Evolutionary conservation across 2,797 vertebrate species (phyloP), one percentile per base, ranked within the genome.

Genomic region (Manis javanica): DNA sequence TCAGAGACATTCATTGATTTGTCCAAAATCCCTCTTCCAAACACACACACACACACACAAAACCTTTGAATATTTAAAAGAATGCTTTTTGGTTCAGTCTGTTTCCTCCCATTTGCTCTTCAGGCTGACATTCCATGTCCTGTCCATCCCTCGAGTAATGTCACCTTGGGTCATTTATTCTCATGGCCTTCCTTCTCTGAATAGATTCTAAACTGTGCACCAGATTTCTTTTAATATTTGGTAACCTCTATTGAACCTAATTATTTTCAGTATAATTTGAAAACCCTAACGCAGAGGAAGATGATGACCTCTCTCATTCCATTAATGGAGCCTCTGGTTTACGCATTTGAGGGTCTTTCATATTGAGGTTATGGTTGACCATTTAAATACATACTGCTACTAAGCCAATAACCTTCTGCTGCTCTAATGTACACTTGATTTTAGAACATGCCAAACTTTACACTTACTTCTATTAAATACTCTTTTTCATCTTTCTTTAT

Each of bases 181-280:
- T 79, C 83, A 39, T 29, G 69, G 14, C 2, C 42, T 59, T 84
- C 93, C 72, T 59, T 90, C 34, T 90, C 79, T 81, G 59, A 82
- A 94, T 64, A 71, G 46, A 90, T 94, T 90, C 72, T 83, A 94
- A 88, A 55, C 64, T 57, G 19, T 46, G 77, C 31, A 96, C 74
- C 77, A 88, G 64, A 37, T 55, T 77, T 85, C 55, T 77, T 34
- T 83, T 34, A 93, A 57, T 68, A 78, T 61, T 31, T 71, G 31
- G 39, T 86, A 90, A 95, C 39, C 9, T 87, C 55, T 39, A 10
- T 3, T 29, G 68, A 93, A 88, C n/a, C 51, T 1, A 37, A 9
- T 85, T 49, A 69, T 79, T 88, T 93, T 81, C 53, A 55, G 10
- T 78, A 46, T 64, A 92, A 86, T 71, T 74, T 78, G 61, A 85